A percentile compares a stretch with the other conserved stretches of the same genome.
Evolutionary conservation across 2,888 invertebrate genomes (phyloP).

Genomic region (Vannuccia rotundouncinata): DNA sequence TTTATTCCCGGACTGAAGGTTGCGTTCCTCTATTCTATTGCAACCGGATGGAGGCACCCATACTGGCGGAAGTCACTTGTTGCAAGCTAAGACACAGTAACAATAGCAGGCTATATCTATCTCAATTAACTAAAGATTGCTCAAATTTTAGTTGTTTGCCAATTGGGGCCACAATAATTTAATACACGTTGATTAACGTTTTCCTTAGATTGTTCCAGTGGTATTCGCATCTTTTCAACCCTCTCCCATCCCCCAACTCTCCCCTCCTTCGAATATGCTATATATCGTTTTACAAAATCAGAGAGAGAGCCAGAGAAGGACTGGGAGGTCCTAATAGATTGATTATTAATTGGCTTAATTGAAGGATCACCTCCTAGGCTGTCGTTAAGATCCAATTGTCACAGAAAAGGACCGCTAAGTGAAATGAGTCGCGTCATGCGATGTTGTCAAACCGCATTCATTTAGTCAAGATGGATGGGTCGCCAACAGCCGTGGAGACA

Average conservation of each 20-base stretch:
- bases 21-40: background rate
- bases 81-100: background rate
- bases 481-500: background rate
- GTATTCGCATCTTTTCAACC: background rate
- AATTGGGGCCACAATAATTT: background rate
- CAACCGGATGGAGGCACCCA: background rate
- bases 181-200: too few relatives aligned
- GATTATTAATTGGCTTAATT: conserved; percentile 16
- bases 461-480: conserved; percentile 15
- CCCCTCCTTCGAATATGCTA: too few relatives aligned
- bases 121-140: conserved; percentile 11
- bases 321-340: background rate
- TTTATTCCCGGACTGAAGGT: background rate
- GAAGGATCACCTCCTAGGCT: conserved; percentile 5
- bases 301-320: background rate
- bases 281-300: background rate
- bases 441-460: background rate
- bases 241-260: background rate
- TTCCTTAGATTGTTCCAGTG: background rate
- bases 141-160: conserved; percentile 1
- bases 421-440: background rate
- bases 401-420: background rate
- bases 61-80: conserved; percentile 11
- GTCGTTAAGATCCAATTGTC: conserved; percentile 9
- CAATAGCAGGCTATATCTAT: conserved; percentile 5